Base-by-base conservation (phyloP, 1,140 invertebrate species). In the Cydia strobilella region DNA sequence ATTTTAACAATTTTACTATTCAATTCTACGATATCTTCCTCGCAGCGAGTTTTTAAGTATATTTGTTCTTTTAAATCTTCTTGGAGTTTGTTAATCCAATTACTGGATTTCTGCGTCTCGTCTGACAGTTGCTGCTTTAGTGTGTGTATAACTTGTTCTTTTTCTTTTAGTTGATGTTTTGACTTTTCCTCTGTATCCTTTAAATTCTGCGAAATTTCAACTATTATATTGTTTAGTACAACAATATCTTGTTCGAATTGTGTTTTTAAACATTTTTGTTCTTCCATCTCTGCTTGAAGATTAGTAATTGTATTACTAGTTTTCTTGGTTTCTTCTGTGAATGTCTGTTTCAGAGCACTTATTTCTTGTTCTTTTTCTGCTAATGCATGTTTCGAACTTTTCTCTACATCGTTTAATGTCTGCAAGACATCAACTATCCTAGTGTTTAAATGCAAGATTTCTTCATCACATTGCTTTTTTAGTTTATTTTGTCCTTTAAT, bases 401-500 rank as follows among this genome's bases (percentile, higher is more conserved):
- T 15, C 51, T 54, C n/a, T 18, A 54, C 15, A 9, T 54, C 51
- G 1, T 18, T 54, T 4, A 54, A 18, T 54, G n/a, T 18, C n/a
- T 54, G 15, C 1, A 15, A 54, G 15, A 54, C 20, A n/a, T 54
- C 51, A 7, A 54, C 15, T 54, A 54, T 18, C 7, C 15, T 54
- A 18, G n/a, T 54, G 51, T 54, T 54, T 15, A n/a, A 54, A 7
- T 54, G 15, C 4, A 18, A 7, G 15, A 54, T 54, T 54, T 54
- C 15, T 54, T 54, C 15, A 18, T 54, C 51, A 18, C n/a, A 54
- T 2, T 54, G 15, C 0, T 59, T 48, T 80, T 84, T 87, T 12
- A 91, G 75, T 65, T 75, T 79, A 76, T 88, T 87, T 77, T 90
- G 87, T 31, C 86, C 78, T 71, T 89, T 82, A 59, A 90, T 82